phyloP scores from a whole-genome alignment of 2,797 vertebrate species.

The Danio choprae region DNA sequence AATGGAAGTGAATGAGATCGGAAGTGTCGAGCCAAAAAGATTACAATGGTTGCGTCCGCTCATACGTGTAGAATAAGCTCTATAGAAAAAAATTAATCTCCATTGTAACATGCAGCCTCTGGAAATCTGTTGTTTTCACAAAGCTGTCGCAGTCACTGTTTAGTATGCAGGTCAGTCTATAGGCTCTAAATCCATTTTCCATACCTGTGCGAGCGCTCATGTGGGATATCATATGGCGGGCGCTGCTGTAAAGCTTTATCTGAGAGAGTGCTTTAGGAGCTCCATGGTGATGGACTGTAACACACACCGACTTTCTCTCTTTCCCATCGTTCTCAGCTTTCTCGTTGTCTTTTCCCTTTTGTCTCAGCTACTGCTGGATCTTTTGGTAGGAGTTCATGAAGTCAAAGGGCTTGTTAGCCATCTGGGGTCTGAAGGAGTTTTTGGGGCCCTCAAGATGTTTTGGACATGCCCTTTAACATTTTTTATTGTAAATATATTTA shows the following conservation, averaged over 20 bases:
- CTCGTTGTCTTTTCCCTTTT: conserved; percentile 13
- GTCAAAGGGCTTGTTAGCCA: neutral
- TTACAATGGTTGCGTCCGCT: no score
- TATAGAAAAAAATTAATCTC: neutral
- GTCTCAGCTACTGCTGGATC: neutral
- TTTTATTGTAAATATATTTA: no score
- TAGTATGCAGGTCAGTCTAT: conserved; percentile 17
- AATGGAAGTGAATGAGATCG: no score
- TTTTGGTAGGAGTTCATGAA: neutral
- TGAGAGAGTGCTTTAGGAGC: conserved; percentile 17
- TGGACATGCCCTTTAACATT: no score
- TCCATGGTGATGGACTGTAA: conserved; percentile 16
- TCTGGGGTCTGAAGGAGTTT: neutral
- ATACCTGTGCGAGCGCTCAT: conserved; percentile 37
- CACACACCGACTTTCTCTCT: conserved; percentile 7
- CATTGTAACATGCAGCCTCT: conserved; percentile 9
- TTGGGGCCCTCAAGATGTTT: neutral
- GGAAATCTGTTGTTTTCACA: conserved; percentile 33
- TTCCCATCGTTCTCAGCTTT: neutral
- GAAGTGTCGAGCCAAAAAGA: no score
- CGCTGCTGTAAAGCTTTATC: conserved; percentile 27
- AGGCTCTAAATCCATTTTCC: conserved; percentile 48
- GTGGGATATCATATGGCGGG: conserved; percentile 24
- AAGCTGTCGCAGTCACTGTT: conserved; percentile 2
- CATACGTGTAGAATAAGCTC: no score